These are phyloP conservation scores for Orbicella faveolata DNA, from an alignment of 64 coral and sea anemone genomes.

Conservation along the genomic window DNA sequence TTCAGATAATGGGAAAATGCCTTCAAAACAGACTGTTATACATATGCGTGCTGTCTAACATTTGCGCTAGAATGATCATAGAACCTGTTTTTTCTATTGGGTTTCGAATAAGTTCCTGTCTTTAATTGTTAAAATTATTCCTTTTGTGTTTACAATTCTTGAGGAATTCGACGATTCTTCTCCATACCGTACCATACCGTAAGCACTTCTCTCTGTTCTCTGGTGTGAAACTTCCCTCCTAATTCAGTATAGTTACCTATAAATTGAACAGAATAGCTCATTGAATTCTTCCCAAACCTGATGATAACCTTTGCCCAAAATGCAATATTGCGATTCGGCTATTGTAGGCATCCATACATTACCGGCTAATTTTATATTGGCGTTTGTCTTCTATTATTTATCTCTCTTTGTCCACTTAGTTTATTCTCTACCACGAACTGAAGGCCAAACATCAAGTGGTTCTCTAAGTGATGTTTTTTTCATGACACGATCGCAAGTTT, in stretches of 20 bases:
- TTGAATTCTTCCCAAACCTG: slow-evolving; percentile 6
- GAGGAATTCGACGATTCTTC: neutral
- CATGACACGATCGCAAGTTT: slow-evolving; percentile 4
- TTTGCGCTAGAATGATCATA: neutral
- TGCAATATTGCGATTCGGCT: slow-evolving; percentile 15
- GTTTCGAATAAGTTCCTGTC: neutral
- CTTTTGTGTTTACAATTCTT: neutral
- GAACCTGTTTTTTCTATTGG: neutral
- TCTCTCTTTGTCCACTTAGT: slow-evolving; percentile 49
- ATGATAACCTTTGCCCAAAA: slow-evolving; percentile 42
- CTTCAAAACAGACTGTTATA: neutral
- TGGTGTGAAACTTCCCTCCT: no score
- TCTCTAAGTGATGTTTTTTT: slow-evolving; percentile 16
- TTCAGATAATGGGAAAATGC: neutral
- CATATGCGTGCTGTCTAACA: neutral
- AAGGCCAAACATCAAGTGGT: slow-evolving; percentile 40
- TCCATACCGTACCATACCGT: neutral
- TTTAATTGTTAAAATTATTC: slow-evolving; percentile 5
- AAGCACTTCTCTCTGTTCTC: no score
- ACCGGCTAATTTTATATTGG: slow-evolving; percentile 14
- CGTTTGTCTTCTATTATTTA: slow-evolving; percentile 28
- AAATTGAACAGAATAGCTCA: neutral
- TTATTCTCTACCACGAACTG: slow-evolving; percentile 37
- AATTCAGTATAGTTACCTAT: no score
- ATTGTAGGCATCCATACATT: slow-evolving; percentile 46